These are phyloP conservation scores for Corydoras sp. DNA, from an alignment of 2,113 vertebrate species.

Conservation along the genomic window DNA sequence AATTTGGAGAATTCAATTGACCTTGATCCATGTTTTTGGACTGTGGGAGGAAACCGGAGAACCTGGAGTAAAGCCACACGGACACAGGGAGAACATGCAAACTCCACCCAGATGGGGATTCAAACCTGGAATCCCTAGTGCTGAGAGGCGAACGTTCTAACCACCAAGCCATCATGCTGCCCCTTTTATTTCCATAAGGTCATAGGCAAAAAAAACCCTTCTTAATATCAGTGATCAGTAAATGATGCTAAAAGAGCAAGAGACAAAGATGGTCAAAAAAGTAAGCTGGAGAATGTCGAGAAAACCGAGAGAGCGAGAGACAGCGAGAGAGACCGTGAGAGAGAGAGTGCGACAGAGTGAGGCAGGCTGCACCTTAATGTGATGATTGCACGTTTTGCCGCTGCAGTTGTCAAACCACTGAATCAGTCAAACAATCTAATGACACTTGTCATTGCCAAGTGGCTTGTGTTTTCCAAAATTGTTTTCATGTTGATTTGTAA, in stretches of 20 bases:
- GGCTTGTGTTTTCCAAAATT: constrained; percentile 78
- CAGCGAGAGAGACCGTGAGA: neutral
- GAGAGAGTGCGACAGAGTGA: constrained; percentile 42
- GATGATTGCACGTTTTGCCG: constrained; percentile 93
- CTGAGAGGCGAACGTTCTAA: too few relatives aligned
- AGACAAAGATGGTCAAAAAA: neutral
- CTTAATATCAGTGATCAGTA: too few relatives aligned
- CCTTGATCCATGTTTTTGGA: too few relatives aligned
- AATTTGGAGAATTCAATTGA: too few relatives aligned
- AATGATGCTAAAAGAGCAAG: constrained; percentile 8
- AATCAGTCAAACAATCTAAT: constrained; percentile 88
- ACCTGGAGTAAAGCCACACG: too few relatives aligned
- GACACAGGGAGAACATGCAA: too few relatives aligned
- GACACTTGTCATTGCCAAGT: constrained; percentile 89
- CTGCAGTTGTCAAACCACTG: constrained; percentile 86
- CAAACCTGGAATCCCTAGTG: too few relatives aligned
- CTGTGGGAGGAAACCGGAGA: too few relatives aligned
- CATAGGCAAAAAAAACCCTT: too few relatives aligned
- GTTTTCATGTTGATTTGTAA: constrained; percentile 81
- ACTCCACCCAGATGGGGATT: too few relatives aligned
- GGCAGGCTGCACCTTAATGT: constrained; percentile 85
- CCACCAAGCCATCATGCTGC: too few relatives aligned
- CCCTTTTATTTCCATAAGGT: too few relatives aligned
- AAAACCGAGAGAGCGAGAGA: constrained; percentile 7
- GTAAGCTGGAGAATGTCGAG: neutral